Conservation (phyloP, 2,888 invertebrate species). For the Osmoderma eremita region DNA sequence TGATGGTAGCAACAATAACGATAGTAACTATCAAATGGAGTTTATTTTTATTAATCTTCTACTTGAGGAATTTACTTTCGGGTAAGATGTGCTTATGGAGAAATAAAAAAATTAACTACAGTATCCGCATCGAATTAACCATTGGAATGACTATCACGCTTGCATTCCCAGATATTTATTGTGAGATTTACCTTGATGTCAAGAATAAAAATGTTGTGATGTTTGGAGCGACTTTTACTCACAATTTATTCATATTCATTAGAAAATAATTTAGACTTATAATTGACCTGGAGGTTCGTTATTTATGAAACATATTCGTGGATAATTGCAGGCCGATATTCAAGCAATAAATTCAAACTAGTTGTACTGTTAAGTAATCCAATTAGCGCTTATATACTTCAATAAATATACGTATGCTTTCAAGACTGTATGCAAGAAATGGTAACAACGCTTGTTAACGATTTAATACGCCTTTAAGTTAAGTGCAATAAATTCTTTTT, state of each 20-base stretch:
- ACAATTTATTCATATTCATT: not conserved
- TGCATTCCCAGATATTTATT: constrained; percentile 5
- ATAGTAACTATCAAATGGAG: not conserved
- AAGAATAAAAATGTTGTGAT: not conserved
- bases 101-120: not conserved
- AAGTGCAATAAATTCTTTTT: too few species aligned
- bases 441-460: too few species aligned
- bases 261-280: not conserved
- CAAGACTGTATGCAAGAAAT: too few species aligned
- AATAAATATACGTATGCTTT: not conserved
- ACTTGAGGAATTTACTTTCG: not conserved
- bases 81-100: not conserved
- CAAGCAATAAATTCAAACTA: not conserved
- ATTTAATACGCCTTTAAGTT: too few species aligned
- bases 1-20: not conserved
- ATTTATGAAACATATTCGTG: not conserved
- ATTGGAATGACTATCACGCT: not conserved
- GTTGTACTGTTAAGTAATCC: not conserved
- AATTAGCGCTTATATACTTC: not conserved
- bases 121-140: not conserved
- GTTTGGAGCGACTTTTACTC: not conserved
- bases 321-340: not conserved
- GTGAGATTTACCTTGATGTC: not conserved
- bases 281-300: not conserved
- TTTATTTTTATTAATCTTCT: not conserved